phyloP scores from a whole-genome alignment of 1,140 invertebrate species.

The Cydia fagiglandana region DNA sequence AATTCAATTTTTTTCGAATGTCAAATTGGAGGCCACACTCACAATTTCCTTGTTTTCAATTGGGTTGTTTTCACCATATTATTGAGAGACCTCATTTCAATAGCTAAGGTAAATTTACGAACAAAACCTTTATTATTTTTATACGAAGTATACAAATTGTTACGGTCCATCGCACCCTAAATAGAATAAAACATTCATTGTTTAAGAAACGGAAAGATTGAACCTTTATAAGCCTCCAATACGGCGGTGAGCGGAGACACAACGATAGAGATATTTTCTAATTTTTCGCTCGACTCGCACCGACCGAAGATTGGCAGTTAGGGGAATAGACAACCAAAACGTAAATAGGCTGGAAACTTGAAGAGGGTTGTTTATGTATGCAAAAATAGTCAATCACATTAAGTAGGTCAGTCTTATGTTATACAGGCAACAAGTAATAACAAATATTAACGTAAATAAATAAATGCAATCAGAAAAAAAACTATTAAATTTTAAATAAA shows the following conservation, averaged over 20 bases:
- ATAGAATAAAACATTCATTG: conserved; percentile 27
- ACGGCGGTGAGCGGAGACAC: conserved; percentile 5
- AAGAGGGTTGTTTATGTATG: conserved; percentile 44
- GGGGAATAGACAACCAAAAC: conserved; percentile 66
- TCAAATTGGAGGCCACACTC: too few relatives aligned
- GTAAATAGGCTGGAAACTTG: conserved; percentile 62
- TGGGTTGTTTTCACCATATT: not conserved
- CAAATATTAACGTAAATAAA: too few relatives aligned
- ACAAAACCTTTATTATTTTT: not conserved
- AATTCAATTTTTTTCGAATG: too few relatives aligned
- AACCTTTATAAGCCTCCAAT: conserved; percentile 23
- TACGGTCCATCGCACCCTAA: conserved; percentile 12
- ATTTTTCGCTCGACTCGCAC: conserved; percentile 70
- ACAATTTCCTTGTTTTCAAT: not conserved
- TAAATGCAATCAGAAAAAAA: too few relatives aligned
- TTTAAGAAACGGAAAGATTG: conserved; percentile 30
- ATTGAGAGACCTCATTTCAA: not conserved
- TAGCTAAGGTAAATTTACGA: too few relatives aligned
- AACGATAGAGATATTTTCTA: conserved; percentile 71
- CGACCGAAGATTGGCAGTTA: conserved; percentile 50
- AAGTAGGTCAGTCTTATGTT: not conserved
- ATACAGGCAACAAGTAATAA: too few relatives aligned
- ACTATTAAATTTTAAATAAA: too few relatives aligned
- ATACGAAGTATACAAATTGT: not conserved
- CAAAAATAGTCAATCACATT: not conserved